These are phyloP conservation scores for Proteles cristata DNA, from an alignment of 2,113 vertebrate genomes.

Conservation along the genomic window DNA sequence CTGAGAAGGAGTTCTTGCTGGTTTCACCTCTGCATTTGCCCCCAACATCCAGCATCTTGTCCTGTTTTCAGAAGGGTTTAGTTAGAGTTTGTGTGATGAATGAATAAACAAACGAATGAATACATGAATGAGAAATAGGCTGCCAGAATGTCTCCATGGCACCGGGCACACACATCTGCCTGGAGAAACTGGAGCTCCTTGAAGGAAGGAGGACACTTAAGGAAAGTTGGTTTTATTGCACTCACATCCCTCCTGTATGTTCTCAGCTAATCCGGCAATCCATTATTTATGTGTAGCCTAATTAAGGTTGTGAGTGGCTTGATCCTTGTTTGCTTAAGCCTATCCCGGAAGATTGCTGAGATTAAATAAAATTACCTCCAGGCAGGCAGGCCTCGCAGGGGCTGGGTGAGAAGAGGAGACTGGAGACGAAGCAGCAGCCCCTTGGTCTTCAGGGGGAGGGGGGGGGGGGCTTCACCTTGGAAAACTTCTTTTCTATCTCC, in stretches of 20 bases:
- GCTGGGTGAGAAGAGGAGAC: neutral
- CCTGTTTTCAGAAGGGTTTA: constrained; percentile 38
- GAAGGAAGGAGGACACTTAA: constrained; percentile 65
- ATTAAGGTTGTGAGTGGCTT: constrained; percentile 86
- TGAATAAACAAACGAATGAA: constrained; percentile 32
- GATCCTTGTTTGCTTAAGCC: constrained; percentile 87
- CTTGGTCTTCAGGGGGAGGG: neutral
- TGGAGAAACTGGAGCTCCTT: neutral
- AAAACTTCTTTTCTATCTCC: neutral
- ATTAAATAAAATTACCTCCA: constrained; percentile 75
- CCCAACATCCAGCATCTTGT: neutral
- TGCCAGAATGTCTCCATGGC: neutral
- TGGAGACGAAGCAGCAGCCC: neutral
- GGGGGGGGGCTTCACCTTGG: neutral
- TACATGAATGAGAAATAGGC: constrained; percentile 16
- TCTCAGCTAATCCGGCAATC: constrained; percentile 81
- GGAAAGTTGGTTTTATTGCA: constrained; percentile 44
- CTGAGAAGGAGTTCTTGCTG: neutral
- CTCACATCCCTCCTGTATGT: constrained; percentile 63
- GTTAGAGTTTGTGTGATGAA: constrained; percentile 7
- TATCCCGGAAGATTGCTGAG: constrained; percentile 81
- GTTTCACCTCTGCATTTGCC: neutral
- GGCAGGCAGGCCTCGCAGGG: constrained; percentile 68
- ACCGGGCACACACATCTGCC: neutral
- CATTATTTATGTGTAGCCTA: constrained; percentile 85